Evolutionary conservation across 2,797 vertebrate genomes (phyloP), one percentile per base, ranked within the genome.

Genomic region (Numenius phaeopus): DNA sequence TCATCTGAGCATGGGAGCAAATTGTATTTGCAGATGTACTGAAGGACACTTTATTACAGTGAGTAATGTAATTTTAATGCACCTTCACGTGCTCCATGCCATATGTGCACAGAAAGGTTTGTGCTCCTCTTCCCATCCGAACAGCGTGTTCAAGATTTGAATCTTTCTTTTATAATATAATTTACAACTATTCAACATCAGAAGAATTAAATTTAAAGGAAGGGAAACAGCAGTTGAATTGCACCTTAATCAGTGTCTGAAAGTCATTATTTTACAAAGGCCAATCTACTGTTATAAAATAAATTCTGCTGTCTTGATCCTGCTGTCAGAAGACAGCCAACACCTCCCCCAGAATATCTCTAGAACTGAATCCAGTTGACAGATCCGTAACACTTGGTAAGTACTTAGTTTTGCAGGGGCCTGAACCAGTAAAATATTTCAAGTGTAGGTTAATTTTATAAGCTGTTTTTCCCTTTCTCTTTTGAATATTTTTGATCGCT

Each of bases 261-360:
- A 91, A 95, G 83, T 83, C 46, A 72, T 80, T 83, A 47, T 86
- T 91, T 86, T 77, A 79, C 37, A 77, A 82, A 79, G 59, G 37
- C 62, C 46, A 44, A 73, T 82, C 42, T 86, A 29, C 30, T 86
- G 13, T 52, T 72, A 18, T 76, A 76, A 88, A 91, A 89, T 62
- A 69, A 81, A 86, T 90, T 47, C 66, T 39, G 6, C 44, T 90
- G 26, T 91, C 93, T 84, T 81, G 47, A 92, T 90, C 30, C 42
- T 30, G 46, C 50, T 75, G 55, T 57, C 62, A 91, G 83, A 64
- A 62, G 39, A 79, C 65, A 83, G 58, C 32, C 34, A 73, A 20
- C 50, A 73, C 62, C 44, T 73, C 55, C 70, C 44, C 17, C 47
- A 66, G 32, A 79, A 78, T 82, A 47, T 8, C 10, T 55, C 30